A percentile compares a stretch with the other conserved stretches of the same genome.
These are phyloP conservation scores for Coregonus sp. DNA, from an alignment of 2,797 vertebrate genomes.

Conservation along the genomic window DNA sequence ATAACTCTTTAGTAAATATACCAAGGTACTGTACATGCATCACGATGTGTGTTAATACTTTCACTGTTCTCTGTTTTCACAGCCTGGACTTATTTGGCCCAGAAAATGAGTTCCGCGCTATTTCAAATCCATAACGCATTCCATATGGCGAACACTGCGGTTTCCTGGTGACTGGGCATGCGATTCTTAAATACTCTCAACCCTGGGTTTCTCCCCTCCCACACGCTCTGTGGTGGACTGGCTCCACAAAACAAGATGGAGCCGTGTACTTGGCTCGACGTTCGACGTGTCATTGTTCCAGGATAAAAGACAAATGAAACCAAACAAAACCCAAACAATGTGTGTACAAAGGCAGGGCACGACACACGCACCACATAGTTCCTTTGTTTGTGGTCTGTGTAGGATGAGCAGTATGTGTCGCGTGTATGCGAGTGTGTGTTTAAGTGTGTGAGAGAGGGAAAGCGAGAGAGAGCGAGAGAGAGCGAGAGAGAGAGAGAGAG, in stretches of 20 bases:
- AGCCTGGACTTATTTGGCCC: slow-evolving; percentile 53
- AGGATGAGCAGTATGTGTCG: slow-evolving; percentile 48
- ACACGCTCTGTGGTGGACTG: slow-evolving; percentile 43
- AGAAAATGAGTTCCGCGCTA: slow-evolving; percentile 45
- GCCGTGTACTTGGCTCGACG: slow-evolving; percentile 52
- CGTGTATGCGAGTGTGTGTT: slow-evolving; percentile 29
- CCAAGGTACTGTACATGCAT: slow-evolving; percentile 10
- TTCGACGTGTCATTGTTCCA: slow-evolving; percentile 64
- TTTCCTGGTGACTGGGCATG: slow-evolving; percentile 49
- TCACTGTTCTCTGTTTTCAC: slow-evolving; percentile 54
- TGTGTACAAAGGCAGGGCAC: slow-evolving; percentile 55
- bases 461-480: neutral
- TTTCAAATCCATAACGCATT: slow-evolving; percentile 49
- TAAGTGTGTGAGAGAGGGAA: slow-evolving; percentile 15
- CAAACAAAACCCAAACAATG: slow-evolving; percentile 57
- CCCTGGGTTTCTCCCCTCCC: slow-evolving; percentile 40
- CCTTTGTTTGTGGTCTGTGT: slow-evolving; percentile 65
- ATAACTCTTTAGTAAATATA: slow-evolving; percentile 32
- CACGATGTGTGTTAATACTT: slow-evolving; percentile 42
- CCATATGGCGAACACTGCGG: slow-evolving; percentile 50
- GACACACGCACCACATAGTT: slow-evolving; percentile 41
- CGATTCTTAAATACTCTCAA: slow-evolving; percentile 60
- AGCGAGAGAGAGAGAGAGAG: neutral
- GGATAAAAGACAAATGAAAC: slow-evolving; percentile 58
- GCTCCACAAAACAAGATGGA: slow-evolving; percentile 44